These are phyloP conservation scores for Acrobasis consociella DNA, from an alignment of 2,888 invertebrate species.

Conservation along the genomic window DNA sequence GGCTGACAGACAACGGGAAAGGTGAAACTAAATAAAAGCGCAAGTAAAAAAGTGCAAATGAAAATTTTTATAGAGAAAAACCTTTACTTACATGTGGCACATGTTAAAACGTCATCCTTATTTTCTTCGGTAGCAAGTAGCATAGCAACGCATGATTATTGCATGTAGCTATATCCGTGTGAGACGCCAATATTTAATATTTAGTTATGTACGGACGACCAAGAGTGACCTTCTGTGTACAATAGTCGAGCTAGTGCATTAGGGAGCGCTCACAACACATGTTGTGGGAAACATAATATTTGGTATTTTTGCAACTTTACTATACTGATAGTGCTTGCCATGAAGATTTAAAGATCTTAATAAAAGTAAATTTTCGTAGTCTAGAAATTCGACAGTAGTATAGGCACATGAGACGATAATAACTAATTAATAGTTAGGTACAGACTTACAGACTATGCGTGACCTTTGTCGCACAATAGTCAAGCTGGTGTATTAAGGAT, in stretches of 20 bases:
- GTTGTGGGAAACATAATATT: neutral
- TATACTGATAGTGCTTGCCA: neutral
- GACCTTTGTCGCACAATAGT: conserved; percentile 73
- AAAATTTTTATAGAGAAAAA: no score
- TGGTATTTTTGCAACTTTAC: neutral
- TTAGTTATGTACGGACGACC: conserved; percentile 36
- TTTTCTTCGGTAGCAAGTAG: no score
- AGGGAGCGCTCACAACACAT: neutral
- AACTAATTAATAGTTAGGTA: neutral
- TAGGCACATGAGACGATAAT: no score
- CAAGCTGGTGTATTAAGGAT: conserved; percentile 54
- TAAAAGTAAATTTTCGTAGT: no score
- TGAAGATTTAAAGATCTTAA: no score
- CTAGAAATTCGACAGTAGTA: no score
- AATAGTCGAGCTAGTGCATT: conserved; percentile 55
- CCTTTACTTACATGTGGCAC: no score
- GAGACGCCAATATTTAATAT: conserved; percentile 1
- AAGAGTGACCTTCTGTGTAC: conserved; percentile 68
- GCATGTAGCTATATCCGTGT: neutral
- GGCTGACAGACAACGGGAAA: no score
- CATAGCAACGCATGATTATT: no score
- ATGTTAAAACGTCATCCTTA: no score
- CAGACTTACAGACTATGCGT: conserved; percentile 44
- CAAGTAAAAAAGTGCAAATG: no score
- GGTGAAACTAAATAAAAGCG: no score